Evolutionary conservation across 2,113 vertebrate species (phyloP).

Genomic region (Garra rufa): DNA sequence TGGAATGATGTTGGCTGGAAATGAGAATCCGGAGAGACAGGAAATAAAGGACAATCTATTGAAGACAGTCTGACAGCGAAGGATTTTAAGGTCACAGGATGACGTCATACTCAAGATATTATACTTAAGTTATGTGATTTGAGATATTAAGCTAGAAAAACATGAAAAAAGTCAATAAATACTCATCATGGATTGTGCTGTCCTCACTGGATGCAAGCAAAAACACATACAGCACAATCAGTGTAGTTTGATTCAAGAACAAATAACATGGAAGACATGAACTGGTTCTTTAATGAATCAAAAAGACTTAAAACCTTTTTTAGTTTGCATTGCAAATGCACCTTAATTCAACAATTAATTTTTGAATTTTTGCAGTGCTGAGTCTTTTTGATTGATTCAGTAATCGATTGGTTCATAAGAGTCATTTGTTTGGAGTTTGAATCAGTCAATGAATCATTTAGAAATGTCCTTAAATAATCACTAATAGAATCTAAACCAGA

Average conservation of each 20-base stretch:
- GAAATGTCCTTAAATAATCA: too few species aligned
- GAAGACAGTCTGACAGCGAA: constrained; percentile 19
- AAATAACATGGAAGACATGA: neutral
- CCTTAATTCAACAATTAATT: too few species aligned
- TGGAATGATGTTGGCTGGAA: constrained; percentile 56
- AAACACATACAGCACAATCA: neutral
- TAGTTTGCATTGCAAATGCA: too few species aligned
- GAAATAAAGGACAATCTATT: constrained; percentile 15
- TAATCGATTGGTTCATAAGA: neutral
- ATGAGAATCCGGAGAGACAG: constrained; percentile 48
- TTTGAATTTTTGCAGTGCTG: neutral
- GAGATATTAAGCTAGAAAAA: neutral
- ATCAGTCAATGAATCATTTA: neutral
- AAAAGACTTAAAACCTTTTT: too few species aligned
- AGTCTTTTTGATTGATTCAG: neutral
- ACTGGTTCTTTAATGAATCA: neutral
- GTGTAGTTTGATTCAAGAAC: neutral
- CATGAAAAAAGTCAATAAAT: neutral
- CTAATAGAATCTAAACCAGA: neutral
- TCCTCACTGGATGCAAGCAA: neutral
- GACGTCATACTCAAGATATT: neutral
- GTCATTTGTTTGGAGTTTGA: neutral
- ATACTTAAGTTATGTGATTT: neutral
- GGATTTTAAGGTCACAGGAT: constrained; percentile 17
- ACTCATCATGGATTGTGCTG: too few species aligned